phyloP scores from a whole-genome alignment of 2,113 vertebrate genomes.

The Carassius gibelio region DNA sequence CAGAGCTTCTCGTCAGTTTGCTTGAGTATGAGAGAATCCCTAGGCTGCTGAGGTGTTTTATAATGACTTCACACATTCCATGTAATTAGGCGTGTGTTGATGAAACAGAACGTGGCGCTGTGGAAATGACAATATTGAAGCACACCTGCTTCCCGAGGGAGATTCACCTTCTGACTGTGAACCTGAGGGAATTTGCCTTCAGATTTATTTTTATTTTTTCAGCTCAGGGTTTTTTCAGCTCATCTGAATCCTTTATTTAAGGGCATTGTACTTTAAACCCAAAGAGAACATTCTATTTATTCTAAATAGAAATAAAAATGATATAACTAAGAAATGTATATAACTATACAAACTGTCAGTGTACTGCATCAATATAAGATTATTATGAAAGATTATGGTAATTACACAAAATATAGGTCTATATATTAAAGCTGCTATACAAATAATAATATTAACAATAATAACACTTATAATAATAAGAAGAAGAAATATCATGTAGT shows the following conservation, averaged over 20 bases:
- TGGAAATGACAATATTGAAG: constrained; percentile 47
- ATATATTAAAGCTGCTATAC: too few relatives aligned
- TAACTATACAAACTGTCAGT: too few relatives aligned
- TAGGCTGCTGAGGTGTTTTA: constrained; percentile 28
- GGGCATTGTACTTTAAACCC: not conserved
- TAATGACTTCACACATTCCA: constrained; percentile 46
- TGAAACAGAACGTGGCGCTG: constrained; percentile 48
- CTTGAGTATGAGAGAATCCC: constrained; percentile 18
- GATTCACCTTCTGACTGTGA: not conserved
- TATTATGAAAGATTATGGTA: too few relatives aligned
- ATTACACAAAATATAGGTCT: too few relatives aligned
- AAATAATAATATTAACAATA: too few relatives aligned
- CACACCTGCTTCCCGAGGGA: constrained; percentile 22
- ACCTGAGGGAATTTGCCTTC: not conserved
- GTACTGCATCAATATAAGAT: too few relatives aligned
- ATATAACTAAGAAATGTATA: not conserved
- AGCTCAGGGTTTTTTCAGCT: not conserved
- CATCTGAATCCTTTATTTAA: not conserved
- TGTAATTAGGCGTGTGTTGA: constrained; percentile 63
- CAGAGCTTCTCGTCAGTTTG: constrained; percentile 30
- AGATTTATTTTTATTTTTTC: not conserved
- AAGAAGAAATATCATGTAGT: too few relatives aligned
- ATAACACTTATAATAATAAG: too few relatives aligned
- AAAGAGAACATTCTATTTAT: not conserved
- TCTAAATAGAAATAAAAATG: not conserved